Percentiles rank a stretch among this genome's conserved stretches.
These are phyloP conservation scores for Pheosia gnoma DNA, from an alignment of 2,888 invertebrate species.

Conservation along the genomic window DNA sequence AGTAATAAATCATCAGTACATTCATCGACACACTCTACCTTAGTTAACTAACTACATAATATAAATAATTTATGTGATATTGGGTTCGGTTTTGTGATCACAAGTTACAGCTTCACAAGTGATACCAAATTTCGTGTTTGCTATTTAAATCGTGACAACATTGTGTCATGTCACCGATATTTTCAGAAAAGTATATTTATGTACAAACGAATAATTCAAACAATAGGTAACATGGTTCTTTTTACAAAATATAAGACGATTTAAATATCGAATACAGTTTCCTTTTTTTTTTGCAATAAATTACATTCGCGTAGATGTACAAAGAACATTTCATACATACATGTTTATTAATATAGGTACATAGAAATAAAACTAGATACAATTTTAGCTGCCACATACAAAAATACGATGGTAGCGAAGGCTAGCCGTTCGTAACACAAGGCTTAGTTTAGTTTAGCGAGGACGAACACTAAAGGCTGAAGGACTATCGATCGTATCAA, in stretches of 20 bases:
- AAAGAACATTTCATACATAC: constrained; percentile 18
- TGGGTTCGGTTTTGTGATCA: background rate
- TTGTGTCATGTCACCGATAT: background rate
- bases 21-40: background rate
- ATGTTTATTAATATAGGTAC: constrained; percentile 14
- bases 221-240: background rate
- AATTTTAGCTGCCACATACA: constrained; percentile 34
- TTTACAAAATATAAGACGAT: background rate
- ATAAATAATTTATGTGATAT: background rate
- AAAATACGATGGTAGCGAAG: constrained; percentile 40
- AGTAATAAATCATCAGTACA: constrained; percentile 9
- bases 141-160: background rate
- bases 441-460: constrained; percentile 3
- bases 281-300: constrained; percentile 6
- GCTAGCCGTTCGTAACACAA: constrained; percentile 27
- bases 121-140: background rate
- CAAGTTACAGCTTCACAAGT: background rate
- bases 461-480: background rate
- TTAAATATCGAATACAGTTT: background rate
- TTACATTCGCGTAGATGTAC: constrained; percentile 6
- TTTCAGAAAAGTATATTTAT: background rate
- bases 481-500: background rate
- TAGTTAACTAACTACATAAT: background rate
- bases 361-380: constrained; percentile 36
- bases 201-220: background rate